These are phyloP conservation scores for Phyllostomus hastatus DNA, from an alignment of 2,113 vertebrate species.

Conservation along the genomic window DNA sequence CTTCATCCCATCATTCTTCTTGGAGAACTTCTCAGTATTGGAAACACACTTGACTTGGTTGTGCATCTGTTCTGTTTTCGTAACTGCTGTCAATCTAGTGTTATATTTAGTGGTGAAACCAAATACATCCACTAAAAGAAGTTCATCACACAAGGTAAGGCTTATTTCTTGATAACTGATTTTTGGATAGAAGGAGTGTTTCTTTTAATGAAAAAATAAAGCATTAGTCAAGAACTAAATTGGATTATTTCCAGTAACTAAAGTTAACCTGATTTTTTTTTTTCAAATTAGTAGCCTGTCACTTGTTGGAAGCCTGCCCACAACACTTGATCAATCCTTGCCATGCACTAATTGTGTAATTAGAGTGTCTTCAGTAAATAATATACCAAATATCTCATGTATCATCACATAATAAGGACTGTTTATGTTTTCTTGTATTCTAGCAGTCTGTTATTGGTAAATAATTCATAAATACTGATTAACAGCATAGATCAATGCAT, in stretches of 20 bases:
- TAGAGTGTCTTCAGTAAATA: neutral
- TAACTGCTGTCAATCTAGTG: slow-evolving; percentile 83
- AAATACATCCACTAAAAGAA: slow-evolving; percentile 86
- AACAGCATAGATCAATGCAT: neutral
- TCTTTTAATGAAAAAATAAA: neutral
- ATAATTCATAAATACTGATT: slow-evolving; percentile 14
- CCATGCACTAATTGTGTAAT: neutral
- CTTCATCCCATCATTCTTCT: slow-evolving; percentile 80
- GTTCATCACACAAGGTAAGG: slow-evolving; percentile 91
- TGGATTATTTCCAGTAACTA: slow-evolving; percentile 5
- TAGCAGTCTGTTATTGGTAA: neutral
- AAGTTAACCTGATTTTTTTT: neutral
- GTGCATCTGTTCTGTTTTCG: slow-evolving; percentile 84
- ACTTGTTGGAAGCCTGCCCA: neutral
- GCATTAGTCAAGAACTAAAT: neutral
- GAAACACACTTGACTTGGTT: slow-evolving; percentile 91
- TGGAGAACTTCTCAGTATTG: slow-evolving; percentile 89
- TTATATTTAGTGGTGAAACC: slow-evolving; percentile 88
- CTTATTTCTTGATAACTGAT: slow-evolving; percentile 4
- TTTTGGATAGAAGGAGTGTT: neutral
- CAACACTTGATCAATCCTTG: neutral
- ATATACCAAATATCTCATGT: neutral
- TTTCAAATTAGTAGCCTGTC: neutral
- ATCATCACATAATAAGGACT: neutral
- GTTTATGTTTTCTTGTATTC: neutral